Evolutionary conservation across 2,797 vertebrate genomes (phyloP).

Genomic region (Dermochelys coriacea): DNA sequence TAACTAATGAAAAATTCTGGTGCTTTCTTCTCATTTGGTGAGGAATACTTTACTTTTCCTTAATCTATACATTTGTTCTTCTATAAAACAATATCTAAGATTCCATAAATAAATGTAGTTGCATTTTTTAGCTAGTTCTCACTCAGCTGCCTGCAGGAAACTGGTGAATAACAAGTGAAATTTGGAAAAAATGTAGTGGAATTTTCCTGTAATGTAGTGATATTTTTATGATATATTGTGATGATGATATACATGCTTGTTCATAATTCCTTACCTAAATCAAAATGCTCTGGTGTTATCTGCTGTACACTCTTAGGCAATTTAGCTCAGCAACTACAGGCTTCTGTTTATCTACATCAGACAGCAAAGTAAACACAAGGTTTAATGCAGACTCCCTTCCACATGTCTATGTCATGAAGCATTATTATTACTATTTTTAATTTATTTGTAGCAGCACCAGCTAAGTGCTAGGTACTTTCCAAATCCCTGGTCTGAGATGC

Average conservation of each 20-base stretch:
- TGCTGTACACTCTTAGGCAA: no score
- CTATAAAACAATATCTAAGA: constrained; percentile 4
- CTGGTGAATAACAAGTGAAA: background rate
- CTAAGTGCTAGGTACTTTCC: background rate
- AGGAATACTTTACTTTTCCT: constrained; percentile 17
- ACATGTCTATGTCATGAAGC: background rate
- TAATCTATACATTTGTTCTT: background rate
- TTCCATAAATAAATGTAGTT: background rate
- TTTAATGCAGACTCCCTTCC: no score
- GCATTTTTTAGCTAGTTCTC: background rate
- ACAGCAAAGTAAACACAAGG: no score
- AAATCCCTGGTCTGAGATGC: background rate
- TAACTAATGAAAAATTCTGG: background rate
- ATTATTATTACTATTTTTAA: background rate
- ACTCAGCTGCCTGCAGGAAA: background rate
- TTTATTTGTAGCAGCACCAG: background rate
- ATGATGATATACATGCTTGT: background rate
- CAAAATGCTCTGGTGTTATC: no score
- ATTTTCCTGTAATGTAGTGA: background rate
- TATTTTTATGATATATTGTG: background rate
- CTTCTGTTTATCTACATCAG: no score
- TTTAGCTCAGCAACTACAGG: no score
- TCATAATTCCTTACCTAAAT: background rate
- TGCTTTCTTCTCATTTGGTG: background rate
- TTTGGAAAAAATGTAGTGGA: background rate